phyloP scores from a whole-genome alignment of 2,797 vertebrate genomes.

The Esox masquinongy region DNA sequence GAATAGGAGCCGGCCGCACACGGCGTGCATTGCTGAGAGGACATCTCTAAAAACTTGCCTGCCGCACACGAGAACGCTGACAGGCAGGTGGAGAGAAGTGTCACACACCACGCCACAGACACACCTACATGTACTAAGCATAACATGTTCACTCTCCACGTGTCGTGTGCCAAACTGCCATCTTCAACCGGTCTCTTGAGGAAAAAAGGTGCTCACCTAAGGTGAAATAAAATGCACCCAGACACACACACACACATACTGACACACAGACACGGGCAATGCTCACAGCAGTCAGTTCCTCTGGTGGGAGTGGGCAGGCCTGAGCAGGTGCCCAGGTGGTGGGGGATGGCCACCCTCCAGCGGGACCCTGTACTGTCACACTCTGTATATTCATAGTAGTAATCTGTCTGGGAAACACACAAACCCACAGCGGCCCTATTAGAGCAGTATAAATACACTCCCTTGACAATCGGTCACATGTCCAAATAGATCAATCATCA shows the following conservation, averaged over 20 bases:
- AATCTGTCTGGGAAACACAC: conserved; percentile 83
- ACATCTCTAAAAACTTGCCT: conserved; percentile 93
- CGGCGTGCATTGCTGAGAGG: conserved; percentile 87
- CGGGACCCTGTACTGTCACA: conserved; percentile 94
- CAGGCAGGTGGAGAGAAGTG: not conserved
- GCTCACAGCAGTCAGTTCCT: conserved; percentile 97
- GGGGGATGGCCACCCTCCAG: conserved; percentile 95
- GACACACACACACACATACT: conserved; percentile 11
- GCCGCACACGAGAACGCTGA: conserved; percentile 92
- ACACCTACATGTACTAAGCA: not conserved
- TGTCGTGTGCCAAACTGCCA: not conserved
- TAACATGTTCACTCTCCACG: not conserved
- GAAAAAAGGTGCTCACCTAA: not conserved
- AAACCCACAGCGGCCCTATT: not conserved
- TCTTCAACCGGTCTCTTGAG: not conserved
- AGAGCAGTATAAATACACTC: not conserved
- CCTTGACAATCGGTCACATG: not conserved
- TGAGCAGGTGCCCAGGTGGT: conserved; percentile 79
- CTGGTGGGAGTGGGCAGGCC: conserved; percentile 89
- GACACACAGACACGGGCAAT: conserved; percentile 12
- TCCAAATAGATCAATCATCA: not conserved
- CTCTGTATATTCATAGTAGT: conserved; percentile 96
- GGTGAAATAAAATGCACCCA: not conserved
- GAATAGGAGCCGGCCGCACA: conserved; percentile 94
- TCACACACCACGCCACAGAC: not conserved